Conservation (phyloP, 2,888 invertebrate species). For the Zhengitettix transpicula region DNA sequence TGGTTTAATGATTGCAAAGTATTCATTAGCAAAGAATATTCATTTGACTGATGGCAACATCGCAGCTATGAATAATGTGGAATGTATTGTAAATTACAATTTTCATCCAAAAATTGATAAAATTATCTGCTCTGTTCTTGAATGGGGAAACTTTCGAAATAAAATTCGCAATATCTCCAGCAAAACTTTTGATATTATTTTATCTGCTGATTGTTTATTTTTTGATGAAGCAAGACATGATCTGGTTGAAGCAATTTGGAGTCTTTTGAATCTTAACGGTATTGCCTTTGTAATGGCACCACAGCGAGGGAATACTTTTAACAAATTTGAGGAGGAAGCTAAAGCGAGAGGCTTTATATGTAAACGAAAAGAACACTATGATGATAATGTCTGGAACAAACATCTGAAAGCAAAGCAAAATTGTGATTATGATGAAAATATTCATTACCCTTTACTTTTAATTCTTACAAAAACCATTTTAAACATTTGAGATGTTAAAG, state of each 20-base stretch:
- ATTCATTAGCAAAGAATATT: conserved; percentile 42
- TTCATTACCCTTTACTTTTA: conserved; percentile 53
- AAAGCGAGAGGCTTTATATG: conserved; percentile 38
- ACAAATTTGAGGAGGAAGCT: conserved; percentile 47
- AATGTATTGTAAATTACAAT: conserved; percentile 46
- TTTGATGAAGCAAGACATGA: conserved; percentile 54
- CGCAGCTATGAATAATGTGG: conserved; percentile 54
- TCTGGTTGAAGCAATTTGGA: conserved; percentile 49
- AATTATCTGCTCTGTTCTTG: conserved; percentile 26
- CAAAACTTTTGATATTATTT: conserved; percentile 42
- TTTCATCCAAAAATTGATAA: conserved; percentile 29
- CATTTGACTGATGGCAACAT: conserved; percentile 65
- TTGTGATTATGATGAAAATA: conserved; percentile 46
- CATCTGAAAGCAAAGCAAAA: conserved; percentile 41
- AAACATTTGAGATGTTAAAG: background rate
- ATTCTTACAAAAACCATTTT: conserved; percentile 34
- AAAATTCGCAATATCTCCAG: background rate
- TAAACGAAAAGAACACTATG: conserved; percentile 40
- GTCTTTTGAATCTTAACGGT: conserved; percentile 40
- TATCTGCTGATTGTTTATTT: conserved; percentile 66
- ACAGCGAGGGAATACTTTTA: conserved; percentile 50
- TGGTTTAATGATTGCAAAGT: conserved; percentile 53
- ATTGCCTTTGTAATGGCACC: conserved; percentile 62
- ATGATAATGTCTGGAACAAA: conserved; percentile 48
- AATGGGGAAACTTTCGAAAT: conserved; percentile 28